A percentile compares a stretch with the other conserved stretches of the same genome.
These are phyloP conservation scores for Yponomeuta plumbellus DNA, from an alignment of 2,888 invertebrate genomes.

Conservation along the genomic window DNA sequence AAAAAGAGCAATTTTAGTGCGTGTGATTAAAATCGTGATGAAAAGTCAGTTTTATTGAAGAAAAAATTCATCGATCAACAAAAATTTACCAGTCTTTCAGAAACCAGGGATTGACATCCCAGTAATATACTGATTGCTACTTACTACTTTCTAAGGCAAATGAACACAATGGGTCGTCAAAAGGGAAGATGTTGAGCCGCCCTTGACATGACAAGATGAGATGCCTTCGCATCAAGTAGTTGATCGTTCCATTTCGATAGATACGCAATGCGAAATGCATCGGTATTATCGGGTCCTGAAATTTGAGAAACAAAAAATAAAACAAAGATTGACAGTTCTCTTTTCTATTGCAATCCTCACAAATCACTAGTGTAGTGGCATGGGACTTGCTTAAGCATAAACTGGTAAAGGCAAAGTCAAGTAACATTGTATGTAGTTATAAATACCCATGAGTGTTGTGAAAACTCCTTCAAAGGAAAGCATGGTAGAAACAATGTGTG, in stretches of 20 bases:
- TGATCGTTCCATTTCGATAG: constrained; percentile 94
- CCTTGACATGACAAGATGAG: constrained; percentile 95
- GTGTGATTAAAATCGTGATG: background rate
- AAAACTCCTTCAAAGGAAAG: constrained; percentile 60
- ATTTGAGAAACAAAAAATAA: constrained; percentile 27
- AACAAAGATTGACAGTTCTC: background rate
- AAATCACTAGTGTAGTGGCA: constrained; percentile 2
- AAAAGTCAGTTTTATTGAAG: background rate
- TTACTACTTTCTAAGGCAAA: constrained; percentile 98
- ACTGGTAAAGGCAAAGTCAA: constrained; percentile 27
- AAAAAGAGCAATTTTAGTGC: background rate
- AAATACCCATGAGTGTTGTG: constrained; percentile 62
- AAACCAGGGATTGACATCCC: background rate
- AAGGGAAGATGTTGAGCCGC: constrained; percentile 95
- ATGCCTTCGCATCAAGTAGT: constrained; percentile 95
- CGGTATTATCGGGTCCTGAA: constrained; percentile 90
- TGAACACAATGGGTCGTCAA: constrained; percentile 96
- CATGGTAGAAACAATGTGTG: constrained; percentile 50
- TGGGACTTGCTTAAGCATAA: background rate
- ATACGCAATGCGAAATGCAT: constrained; percentile 95
- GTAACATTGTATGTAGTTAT: constrained; percentile 52
- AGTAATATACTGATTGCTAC: constrained; percentile 53
- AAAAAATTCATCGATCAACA: background rate
- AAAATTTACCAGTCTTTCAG: background rate
- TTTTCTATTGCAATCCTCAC: constrained; percentile 5